Evolutionary conservation across 53 echinoderm and acorn worm species (phyloP).

Genomic region (Antedon mediterranea): DNA sequence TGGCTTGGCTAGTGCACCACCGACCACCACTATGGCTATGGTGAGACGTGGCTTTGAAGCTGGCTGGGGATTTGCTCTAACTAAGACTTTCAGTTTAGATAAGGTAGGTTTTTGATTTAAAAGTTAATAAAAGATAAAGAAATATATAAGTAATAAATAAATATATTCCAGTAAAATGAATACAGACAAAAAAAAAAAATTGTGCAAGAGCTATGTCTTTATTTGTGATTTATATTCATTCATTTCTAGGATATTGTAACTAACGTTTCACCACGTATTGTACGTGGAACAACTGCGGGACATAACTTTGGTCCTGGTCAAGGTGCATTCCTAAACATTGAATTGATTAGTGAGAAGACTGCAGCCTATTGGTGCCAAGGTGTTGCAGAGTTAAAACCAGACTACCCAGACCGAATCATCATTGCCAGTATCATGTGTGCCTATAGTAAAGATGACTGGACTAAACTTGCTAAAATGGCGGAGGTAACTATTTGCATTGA

Average conservation of each 20-base stretch:
- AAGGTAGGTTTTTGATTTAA: constrained; percentile 41
- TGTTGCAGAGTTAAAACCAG: constrained; percentile 70
- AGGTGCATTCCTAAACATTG: constrained; percentile 97
- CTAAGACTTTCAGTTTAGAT: constrained; percentile 80
- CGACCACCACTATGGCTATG: constrained; percentile 90
- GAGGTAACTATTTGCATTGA: constrained; percentile 37
- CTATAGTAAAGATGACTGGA: constrained; percentile 95
- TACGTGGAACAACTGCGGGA: constrained; percentile 91
- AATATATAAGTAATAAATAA: background rate
- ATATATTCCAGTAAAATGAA: too few relatives aligned
- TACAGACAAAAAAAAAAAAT: background rate
- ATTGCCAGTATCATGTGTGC: constrained; percentile 98
- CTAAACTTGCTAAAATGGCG: constrained; percentile 63
- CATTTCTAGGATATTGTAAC: constrained; percentile 73
- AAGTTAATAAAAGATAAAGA: background rate
- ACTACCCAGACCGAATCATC: constrained; percentile 77
- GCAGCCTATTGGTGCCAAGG: constrained; percentile 83
- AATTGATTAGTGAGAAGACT: constrained; percentile 97
- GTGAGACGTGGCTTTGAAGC: constrained; percentile 76
- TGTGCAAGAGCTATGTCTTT: too few relatives aligned
- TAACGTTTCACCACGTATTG: constrained; percentile 91
- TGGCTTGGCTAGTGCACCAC: constrained; percentile 91
- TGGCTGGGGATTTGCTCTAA: constrained; percentile 88
- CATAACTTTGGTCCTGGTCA: constrained; percentile 83
- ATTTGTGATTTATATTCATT: background rate